Percentiles rank a stretch among this genome's conserved stretches.
Conservation (phyloP, 2,797 vertebrate genomes). For the Acomys russatus region DNA sequence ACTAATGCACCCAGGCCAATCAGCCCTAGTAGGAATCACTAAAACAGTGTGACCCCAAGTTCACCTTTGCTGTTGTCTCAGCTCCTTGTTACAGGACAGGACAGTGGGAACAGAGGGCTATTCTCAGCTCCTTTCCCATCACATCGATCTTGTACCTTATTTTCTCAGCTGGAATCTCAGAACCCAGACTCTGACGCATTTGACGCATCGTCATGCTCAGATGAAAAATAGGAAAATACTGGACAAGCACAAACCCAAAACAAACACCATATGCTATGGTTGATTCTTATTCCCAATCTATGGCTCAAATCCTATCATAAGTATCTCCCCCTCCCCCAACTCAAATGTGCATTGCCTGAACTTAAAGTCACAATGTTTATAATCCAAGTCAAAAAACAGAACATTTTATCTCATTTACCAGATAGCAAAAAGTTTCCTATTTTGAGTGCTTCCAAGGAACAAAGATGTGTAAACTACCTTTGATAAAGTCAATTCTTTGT, state of each 20-base stretch:
- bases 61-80: neutral
- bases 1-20: neutral
- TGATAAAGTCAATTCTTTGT: neutral
- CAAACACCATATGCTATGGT: neutral
- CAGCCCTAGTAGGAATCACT: too few relatives aligned
- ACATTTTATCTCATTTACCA: neutral
- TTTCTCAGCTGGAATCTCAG: neutral
- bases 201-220: neutral
- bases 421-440: neutral
- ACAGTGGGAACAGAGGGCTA: neutral
- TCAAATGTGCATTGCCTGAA: neutral
- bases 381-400: neutral
- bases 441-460: neutral
- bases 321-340: accelerated
- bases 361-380: neutral
- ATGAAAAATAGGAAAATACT: neutral
- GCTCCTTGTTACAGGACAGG: neutral
- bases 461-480: neutral
- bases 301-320: neutral
- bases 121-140: neutral
- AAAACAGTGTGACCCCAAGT: neutral
- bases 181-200: neutral
- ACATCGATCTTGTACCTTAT: too few relatives aligned
- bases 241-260: neutral
- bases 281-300: neutral